Evolutionary conservation across 1,140 invertebrate species (phyloP).

Genomic region (Spodoptera frugiperda): DNA sequence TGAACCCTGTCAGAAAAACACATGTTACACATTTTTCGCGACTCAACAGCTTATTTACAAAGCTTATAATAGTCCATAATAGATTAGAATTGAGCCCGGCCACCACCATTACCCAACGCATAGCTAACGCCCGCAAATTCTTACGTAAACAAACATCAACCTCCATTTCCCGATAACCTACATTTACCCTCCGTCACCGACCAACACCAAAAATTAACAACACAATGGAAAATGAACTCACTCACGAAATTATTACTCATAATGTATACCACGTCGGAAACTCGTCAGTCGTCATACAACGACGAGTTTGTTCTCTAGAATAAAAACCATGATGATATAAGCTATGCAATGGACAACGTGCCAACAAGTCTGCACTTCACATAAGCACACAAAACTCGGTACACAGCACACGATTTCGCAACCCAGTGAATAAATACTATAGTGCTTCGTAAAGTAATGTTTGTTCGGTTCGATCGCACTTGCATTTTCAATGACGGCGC

Average conservation of each 20-base stretch:
- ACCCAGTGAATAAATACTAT: slow-evolving; percentile 61
- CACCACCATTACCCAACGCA: slow-evolving; percentile 41
- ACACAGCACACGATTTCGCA: slow-evolving; percentile 58
- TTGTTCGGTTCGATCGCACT: slow-evolving; percentile 50
- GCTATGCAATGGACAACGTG: slow-evolving; percentile 61
- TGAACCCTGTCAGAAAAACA: slow-evolving; percentile 83
- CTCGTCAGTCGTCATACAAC: slow-evolving; percentile 63
- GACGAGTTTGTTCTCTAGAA: slow-evolving; percentile 70
- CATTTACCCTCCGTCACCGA: slow-evolving; percentile 62
- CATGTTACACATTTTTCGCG: slow-evolving; percentile 29
- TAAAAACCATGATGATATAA: slow-evolving; percentile 69
- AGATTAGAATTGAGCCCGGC: slow-evolving; percentile 9
- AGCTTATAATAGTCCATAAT: not conserved
- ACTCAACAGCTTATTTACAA: slow-evolving; percentile 40
- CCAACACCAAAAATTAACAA: slow-evolving; percentile 76
- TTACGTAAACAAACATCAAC: slow-evolving; percentile 21
- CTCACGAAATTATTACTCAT: slow-evolving; percentile 72
- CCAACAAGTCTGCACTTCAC: slow-evolving; percentile 59
- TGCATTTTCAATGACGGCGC: slow-evolving; percentile 70
- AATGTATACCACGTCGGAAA: slow-evolving; percentile 52
- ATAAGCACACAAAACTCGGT: slow-evolving; percentile 69
- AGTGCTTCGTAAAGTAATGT: slow-evolving; percentile 49
- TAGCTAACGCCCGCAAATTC: slow-evolving; percentile 37
- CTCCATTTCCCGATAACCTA: slow-evolving; percentile 42
- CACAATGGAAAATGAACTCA: slow-evolving; percentile 81